Evolutionary conservation across 2,113 vertebrate species (phyloP), one percentile per base, ranked within the genome.

Genomic region (Scolopax mira): DNA sequence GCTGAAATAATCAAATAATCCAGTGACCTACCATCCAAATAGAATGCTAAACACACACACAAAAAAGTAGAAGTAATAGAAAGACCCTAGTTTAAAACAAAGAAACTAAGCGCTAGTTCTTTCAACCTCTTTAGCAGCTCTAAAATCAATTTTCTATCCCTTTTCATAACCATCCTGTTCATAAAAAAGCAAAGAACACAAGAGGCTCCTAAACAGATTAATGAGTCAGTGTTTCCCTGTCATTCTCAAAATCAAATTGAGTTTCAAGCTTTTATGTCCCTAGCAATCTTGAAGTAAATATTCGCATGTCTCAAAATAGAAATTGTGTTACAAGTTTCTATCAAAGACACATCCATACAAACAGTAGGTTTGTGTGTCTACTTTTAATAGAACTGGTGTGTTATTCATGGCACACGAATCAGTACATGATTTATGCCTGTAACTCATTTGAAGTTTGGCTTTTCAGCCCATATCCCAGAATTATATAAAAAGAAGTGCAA

Each of bases 251-350:
- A 90, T 90, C 64, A 87, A 93, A 94, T 93, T 3, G 6, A 79
- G 71, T 91, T 97, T 93, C 74, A 85, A 67, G 58, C 67, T 94
- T 94, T 87, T 88, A 92, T 66, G 70, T 84, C 71, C 48, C 28
- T 55, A 33, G 33, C 55, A 94, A 37, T 84, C 84, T 77, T 71
- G 39, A 87, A 86, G 28, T 75, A 85, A 82, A 88, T 83, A 64
- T 90, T 92, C 0, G 1, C 15, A 31, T 89, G 30, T 64, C 62
- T 86, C 52, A 91, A 88, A 95, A 85, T 28, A 85, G 67, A 85
- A 93, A 81, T 49, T 65, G 27, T 44, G 24, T 55, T 48, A 61
- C 49, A 77, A 93, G 25, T 89, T 87, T 81, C 65, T 57, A 3
- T 81, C 55, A 89, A 89, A 92, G 55, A 77, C 24, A 25, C 30